A percentile compares a stretch with the other conserved stretches of the same genome.
These are phyloP conservation scores for Euwallacea fornicatus DNA, from an alignment of 1,140 invertebrate genomes.

Conservation along the genomic window DNA sequence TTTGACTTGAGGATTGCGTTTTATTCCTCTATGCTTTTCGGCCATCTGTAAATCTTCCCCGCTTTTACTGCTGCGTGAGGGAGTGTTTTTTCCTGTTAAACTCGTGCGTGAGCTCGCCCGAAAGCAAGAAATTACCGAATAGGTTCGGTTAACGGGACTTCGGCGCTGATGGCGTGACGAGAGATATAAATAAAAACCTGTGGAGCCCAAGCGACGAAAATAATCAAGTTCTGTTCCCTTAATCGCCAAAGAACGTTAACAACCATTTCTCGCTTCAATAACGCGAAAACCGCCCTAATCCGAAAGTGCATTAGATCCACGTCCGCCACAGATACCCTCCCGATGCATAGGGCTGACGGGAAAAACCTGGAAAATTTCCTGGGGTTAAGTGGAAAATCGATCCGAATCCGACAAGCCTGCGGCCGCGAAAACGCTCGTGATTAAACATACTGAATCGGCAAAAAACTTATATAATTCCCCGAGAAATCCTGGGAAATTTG, in stretches of 20 bases:
- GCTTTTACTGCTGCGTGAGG: no score
- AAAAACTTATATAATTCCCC: not conserved
- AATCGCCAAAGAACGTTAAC: not conserved
- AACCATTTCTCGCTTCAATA: no score
- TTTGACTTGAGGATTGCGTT: no score
- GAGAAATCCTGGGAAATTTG: constrained; percentile 12
- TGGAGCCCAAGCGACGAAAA: not conserved
- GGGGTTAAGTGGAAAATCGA: constrained; percentile 3
- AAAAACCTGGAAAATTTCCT: not conserved
- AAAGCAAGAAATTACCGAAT: not conserved
- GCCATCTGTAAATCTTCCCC: no score
- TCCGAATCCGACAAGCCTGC: not conserved
- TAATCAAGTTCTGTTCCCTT: constrained; percentile 6
- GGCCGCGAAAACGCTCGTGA: constrained; percentile 6
- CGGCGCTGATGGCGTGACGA: not conserved
- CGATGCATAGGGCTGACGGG: not conserved
- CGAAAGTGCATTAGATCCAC: constrained; percentile 19
- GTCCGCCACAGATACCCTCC: constrained; percentile 8
- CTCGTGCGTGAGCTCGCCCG: no score
- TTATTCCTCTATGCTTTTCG: no score
- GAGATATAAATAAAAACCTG: constrained; percentile 4
- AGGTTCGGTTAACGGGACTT: not conserved
- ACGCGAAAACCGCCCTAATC: constrained; percentile 9
- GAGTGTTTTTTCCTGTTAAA: no score
- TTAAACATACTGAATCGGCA: not conserved